Conservation (phyloP, 2,888 invertebrate species). For the Dryomyza anilis region DNA sequence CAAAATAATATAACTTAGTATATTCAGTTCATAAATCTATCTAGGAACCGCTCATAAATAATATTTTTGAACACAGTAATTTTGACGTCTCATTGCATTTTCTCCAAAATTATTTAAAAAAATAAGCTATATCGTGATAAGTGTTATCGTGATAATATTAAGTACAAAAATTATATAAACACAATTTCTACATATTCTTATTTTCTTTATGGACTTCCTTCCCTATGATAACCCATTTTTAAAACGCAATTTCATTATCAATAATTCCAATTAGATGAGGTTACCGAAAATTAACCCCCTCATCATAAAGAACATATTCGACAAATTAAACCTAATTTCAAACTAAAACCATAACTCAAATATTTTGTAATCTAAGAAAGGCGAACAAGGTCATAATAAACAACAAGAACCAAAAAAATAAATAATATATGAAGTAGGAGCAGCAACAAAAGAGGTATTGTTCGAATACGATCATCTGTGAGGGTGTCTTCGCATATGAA, state of each 20-base stretch:
- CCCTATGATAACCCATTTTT: too few relatives aligned
- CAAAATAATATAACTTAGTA: too few relatives aligned
- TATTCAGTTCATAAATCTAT: too few relatives aligned
- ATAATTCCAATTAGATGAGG: constrained; percentile 38
- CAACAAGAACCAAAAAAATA: constrained; percentile 7
- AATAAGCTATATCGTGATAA: too few relatives aligned
- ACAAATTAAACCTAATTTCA: constrained; percentile 15
- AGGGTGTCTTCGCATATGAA: constrained; percentile 12
- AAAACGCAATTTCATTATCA: constrained; percentile 13
- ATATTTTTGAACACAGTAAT: too few relatives aligned
- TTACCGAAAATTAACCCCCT: constrained; percentile 18
- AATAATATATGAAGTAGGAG: not conserved
- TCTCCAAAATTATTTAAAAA: too few relatives aligned
- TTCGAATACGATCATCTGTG: not conserved
- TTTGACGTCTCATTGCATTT: too few relatives aligned
- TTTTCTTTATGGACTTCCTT: too few relatives aligned
- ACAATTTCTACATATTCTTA: too few relatives aligned
- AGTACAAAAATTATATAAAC: not conserved
- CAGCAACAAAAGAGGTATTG: not conserved
- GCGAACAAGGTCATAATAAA: constrained; percentile 43
- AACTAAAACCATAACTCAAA: not conserved
- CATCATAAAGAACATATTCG: not conserved
- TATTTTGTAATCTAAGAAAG: constrained; percentile 44
- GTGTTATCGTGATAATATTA: not conserved
- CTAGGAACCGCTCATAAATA: too few relatives aligned